Evolutionary conservation across 2,797 vertebrate genomes (phyloP), one percentile per base, ranked within the genome.

Genomic region (Sarcoramphus papa): DNA sequence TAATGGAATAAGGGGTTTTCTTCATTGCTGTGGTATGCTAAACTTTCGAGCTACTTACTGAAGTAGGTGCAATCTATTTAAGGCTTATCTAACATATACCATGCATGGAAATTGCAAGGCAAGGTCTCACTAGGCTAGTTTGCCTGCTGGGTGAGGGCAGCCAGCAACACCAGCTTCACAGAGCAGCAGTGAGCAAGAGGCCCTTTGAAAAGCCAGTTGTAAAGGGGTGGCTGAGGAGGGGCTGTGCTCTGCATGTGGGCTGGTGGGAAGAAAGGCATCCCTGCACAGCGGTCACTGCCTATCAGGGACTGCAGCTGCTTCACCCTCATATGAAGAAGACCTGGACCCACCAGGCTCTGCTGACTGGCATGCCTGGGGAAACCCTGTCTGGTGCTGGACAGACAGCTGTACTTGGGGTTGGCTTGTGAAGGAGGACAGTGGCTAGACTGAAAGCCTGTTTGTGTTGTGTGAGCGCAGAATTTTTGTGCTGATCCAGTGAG

Each of bases 51-150:
- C 53, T 88, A 59, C 54, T 74, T 54, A 59, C 20, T 41, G 64
- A 91, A 86, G 64, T 65, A 85, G 50, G 75, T 75, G 30, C 67
- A 77, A 41, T 53, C 51, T 85, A 48, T 88, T 85, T 68, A 82
- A 53, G 73, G 48, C 47, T 94, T 93, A 82, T 79, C 63, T 87
- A 78, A 37, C 25, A 23, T 51, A 54, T 2, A 76, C 23, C 75
- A 80, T 48, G 35, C 67, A 65, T 11, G 11, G 76, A 80, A 74
- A 70, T 45, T 41, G 60, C 45, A 88, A 67, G 53, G 60, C 90
- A 75, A 72, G 37, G 40, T 70, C 40, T 86, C 27, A 1, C 35
- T 24, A 76, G 69, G 73, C 54, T 95, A 53, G 37, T 16, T 50
- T 88, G 54, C 83, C 65, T 35, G 31, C 73, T 37, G 56, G 41